Evolutionary conservation across 2,113 vertebrate genomes (phyloP).

Genomic region (Oncorhynchus gorbuscha): DNA sequence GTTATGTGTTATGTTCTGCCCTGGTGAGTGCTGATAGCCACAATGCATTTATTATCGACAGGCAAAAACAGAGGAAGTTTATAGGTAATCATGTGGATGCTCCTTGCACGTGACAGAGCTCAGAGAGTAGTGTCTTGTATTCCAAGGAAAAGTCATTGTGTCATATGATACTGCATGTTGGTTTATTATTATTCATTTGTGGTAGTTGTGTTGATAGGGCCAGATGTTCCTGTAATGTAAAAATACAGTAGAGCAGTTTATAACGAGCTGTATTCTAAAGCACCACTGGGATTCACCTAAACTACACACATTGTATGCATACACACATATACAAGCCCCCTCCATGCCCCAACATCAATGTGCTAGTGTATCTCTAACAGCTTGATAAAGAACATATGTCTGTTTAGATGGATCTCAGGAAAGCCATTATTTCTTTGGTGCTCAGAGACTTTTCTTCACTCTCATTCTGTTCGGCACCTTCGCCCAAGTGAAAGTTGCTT

Average conservation of each 20-base stretch:
- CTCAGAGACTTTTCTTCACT: slow-evolving; percentile 16
- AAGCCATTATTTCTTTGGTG: slow-evolving; percentile 38
- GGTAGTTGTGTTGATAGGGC: neutral
- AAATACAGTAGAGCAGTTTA: neutral
- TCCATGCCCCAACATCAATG: neutral
- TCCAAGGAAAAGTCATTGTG: neutral
- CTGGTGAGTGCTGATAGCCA: neutral
- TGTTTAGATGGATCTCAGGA: neutral
- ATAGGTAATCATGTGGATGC: neutral
- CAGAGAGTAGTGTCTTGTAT: neutral
- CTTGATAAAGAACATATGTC: neutral
- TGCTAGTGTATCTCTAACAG: neutral
- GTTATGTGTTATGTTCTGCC: neutral
- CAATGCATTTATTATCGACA: neutral
- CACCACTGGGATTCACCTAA: neutral
- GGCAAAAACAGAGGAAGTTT: neutral
- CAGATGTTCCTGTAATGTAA: neutral
- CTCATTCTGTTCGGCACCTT: slow-evolving; percentile 38
- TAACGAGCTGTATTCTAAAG: neutral
- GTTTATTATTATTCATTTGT: neutral
- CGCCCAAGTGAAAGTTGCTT: slow-evolving; percentile 29
- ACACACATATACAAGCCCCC: neutral
- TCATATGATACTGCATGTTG: neutral
- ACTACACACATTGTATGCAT: too few relatives aligned
- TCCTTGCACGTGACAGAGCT: neutral